Percentiles rank a stretch among this genome's conserved stretches.
Conservation (phyloP, 2,888 invertebrate genomes). For the Aproaerema taeniolella region DNA sequence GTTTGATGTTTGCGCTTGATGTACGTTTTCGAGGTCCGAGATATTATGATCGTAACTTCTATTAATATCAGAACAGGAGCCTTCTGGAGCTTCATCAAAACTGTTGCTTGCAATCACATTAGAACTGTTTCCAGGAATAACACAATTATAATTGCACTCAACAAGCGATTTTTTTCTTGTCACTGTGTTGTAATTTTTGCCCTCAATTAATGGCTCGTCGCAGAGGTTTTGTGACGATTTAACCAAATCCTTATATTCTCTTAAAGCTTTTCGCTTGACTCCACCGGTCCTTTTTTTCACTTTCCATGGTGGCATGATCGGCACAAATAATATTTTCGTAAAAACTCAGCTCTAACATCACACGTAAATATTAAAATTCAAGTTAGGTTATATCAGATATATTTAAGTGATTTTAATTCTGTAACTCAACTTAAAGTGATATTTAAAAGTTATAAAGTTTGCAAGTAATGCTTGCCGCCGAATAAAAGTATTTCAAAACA, state of each 20-base stretch:
- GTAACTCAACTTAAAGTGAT: constrained; percentile 5
- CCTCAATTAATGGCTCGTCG: constrained; percentile 6
- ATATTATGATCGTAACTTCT: background rate
- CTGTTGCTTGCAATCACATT: background rate
- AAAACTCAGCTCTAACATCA: background rate
- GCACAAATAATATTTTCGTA: background rate
- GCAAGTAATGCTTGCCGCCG: background rate
- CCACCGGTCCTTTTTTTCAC: constrained; percentile 4
- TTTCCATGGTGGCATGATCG: background rate
- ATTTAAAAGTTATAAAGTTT: constrained; percentile 3
- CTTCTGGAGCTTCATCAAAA: no score
- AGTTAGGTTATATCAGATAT: no score
- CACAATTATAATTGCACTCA: background rate
- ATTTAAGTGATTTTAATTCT: background rate
- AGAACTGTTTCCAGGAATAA: background rate
- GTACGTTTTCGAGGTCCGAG: background rate
- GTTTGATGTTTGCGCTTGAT: background rate
- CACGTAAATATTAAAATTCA: constrained; percentile 7
- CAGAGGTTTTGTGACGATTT: constrained; percentile 4
- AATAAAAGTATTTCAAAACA: background rate
- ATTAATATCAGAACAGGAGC: background rate
- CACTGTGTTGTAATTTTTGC: background rate
- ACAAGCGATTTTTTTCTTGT: background rate
- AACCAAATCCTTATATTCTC: constrained; percentile 4
- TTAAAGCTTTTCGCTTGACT: background rate